phyloP scores from a whole-genome alignment of 2,888 invertebrate species.

The Phlogophora meticulosa region DNA sequence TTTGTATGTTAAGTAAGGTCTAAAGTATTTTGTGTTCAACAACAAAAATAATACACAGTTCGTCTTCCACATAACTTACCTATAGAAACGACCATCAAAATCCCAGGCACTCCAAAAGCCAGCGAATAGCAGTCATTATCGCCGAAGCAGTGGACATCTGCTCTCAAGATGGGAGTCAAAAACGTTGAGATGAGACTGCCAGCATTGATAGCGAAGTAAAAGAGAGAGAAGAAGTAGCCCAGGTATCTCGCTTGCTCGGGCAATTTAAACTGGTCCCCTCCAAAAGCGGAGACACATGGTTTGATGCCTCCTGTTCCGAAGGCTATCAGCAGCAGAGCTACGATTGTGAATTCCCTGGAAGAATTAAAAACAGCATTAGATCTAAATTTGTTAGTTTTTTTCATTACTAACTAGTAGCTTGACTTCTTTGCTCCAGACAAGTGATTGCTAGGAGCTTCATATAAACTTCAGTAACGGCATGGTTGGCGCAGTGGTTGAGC shows the following conservation, averaged over 20 bases:
- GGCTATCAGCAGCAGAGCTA: slow-evolving; percentile 94
- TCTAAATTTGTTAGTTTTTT: not conserved
- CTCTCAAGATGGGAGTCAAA: slow-evolving; percentile 96
- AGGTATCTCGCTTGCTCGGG: slow-evolving; percentile 95
- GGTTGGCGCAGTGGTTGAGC: too few species aligned
- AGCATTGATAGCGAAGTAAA: slow-evolving; percentile 98
- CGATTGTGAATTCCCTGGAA: slow-evolving; percentile 92
- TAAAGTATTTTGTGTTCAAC: too few species aligned
- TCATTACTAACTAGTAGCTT: not conserved
- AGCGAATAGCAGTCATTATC: slow-evolving; percentile 95
- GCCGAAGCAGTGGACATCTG: slow-evolving; percentile 94
- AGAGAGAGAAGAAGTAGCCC: slow-evolving; percentile 97
- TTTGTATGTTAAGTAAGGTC: too few species aligned
- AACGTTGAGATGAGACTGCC: slow-evolving; percentile 97
- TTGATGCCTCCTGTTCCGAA: slow-evolving; percentile 98
- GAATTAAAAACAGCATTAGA: slow-evolving; percentile 13
- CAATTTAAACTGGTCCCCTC: slow-evolving; percentile 97
- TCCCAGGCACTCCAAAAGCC: slow-evolving; percentile 97
- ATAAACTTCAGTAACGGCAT: too few species aligned
- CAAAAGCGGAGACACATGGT: slow-evolving; percentile 98
- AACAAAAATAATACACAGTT: too few species aligned
- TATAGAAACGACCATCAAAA: slow-evolving; percentile 96
- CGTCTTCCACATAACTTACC: slow-evolving; percentile 86
- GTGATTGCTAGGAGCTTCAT: too few species aligned
- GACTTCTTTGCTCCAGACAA: too few species aligned